phyloP scores from a whole-genome alignment of 2,797 vertebrate genomes.

The Enteromius anoplus region DNA sequence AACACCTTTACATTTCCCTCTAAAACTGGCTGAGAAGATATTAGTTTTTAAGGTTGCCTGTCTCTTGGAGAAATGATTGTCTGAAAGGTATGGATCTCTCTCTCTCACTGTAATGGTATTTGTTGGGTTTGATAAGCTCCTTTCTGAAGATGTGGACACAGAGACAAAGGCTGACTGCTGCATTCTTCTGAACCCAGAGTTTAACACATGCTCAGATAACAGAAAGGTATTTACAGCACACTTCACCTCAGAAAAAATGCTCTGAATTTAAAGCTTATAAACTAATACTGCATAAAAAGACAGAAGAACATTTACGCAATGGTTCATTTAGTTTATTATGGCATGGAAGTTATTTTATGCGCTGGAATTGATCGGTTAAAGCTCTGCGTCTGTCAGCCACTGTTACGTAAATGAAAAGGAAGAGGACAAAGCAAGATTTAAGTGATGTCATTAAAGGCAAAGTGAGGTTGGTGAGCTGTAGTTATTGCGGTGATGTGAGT shows the following conservation, averaged over 20 bases:
- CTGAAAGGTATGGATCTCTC: conserved; percentile 10
- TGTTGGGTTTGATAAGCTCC: conserved; percentile 46
- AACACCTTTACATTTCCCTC: not conserved
- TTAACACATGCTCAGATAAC: conserved; percentile 57
- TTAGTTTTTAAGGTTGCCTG: not conserved
- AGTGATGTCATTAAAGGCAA: conserved; percentile 47
- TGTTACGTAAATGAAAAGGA: conserved; percentile 1
- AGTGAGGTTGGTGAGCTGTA: conserved; percentile 34
- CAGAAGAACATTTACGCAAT: not conserved
- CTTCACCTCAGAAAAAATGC: conserved; percentile 32
- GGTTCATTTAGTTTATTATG: not conserved
- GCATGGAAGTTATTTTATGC: conserved; percentile 13
- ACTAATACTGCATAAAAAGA: not conserved
- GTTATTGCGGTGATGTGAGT: conserved; percentile 40
- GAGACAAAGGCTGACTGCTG: conserved; percentile 59
- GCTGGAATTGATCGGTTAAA: not conserved
- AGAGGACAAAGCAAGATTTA: not conserved
- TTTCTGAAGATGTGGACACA: conserved; percentile 51
- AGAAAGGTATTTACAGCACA: conserved; percentile 57
- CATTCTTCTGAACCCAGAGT: conserved; percentile 53
- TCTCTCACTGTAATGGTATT: conserved; percentile 30
- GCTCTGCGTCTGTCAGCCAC: not conserved
- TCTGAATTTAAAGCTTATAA: conserved; percentile 20
- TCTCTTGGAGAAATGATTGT: not conserved
- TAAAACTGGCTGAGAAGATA: not conserved